These are phyloP conservation scores for Noctuana brunneofusca DNA, from an alignment of 2,888 invertebrate species.

Conservation along the genomic window DNA sequence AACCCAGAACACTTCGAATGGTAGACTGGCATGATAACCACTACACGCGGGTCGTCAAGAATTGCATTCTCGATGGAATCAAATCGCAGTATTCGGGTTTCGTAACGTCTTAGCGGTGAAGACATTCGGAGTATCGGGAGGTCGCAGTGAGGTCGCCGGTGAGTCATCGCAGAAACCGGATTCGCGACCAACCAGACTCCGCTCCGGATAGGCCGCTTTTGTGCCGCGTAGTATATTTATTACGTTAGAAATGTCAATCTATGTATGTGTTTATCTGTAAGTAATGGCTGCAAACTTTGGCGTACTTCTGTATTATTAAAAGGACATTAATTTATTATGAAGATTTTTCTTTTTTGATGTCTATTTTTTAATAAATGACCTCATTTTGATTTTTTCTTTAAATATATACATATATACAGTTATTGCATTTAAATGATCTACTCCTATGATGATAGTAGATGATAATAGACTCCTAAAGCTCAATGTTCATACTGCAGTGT, in stretches of 20 bases:
- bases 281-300: background rate
- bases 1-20: too few relatives aligned
- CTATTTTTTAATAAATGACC: background rate
- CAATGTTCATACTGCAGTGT: background rate
- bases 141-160: constrained; percentile 59
- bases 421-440: background rate
- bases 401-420: background rate
- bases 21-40: too few relatives aligned
- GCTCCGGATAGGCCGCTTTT: constrained; percentile 35
- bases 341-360: too few relatives aligned
- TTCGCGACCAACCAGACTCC: constrained; percentile 47
- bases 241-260: constrained; percentile 7
- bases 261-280: background rate
- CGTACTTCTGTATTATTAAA: too few relatives aligned
- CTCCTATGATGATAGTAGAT: too few relatives aligned
- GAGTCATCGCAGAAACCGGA: constrained; percentile 74
- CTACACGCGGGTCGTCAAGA: too few relatives aligned
- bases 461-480: background rate
- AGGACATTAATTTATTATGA: too few relatives aligned
- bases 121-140: constrained; percentile 35
- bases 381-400: background rate
- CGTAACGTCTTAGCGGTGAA: constrained; percentile 23
- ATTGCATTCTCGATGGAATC: constrained; percentile 7
- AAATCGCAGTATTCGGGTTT: constrained; percentile 25
- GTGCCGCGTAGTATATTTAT: constrained; percentile 1